phyloP scores from a whole-genome alignment of 2,797 vertebrate species.

The Crenichthys baileyi region DNA sequence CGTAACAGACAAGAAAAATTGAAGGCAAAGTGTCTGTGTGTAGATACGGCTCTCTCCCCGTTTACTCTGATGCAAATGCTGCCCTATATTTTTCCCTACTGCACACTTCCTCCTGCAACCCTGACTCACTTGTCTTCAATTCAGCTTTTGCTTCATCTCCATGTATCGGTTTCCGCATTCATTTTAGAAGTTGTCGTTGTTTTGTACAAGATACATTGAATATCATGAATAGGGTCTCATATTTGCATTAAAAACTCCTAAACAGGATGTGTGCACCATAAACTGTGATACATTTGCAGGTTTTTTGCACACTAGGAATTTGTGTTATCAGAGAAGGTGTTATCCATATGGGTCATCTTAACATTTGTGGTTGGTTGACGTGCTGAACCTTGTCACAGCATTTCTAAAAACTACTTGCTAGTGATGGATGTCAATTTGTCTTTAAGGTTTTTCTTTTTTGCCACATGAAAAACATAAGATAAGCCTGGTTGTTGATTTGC shows the following conservation, averaged over 20 bases:
- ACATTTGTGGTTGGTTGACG: not conserved
- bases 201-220: slow-evolving; percentile 8
- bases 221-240: slow-evolving; percentile 4
- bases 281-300: too few species aligned
- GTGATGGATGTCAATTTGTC: not conserved
- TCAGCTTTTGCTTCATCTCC: slow-evolving; percentile 1
- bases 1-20: slow-evolving; percentile 48
- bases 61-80: slow-evolving; percentile 66
- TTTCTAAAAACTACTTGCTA: not conserved
- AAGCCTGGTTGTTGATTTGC: not conserved
- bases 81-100: slow-evolving; percentile 52
- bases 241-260: slow-evolving; percentile 8
- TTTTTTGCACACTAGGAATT: not conserved
- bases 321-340: not conserved
- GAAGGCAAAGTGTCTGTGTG: slow-evolving; percentile 49
- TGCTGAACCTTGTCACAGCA: too few species aligned
- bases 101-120: slow-evolving; percentile 19
- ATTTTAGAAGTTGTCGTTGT: slow-evolving; percentile 11
- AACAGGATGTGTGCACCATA: not conserved
- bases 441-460: too few species aligned
- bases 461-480: not conserved
- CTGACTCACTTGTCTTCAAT: slow-evolving; percentile 13
- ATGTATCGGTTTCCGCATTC: slow-evolving; percentile 12
- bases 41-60: slow-evolving; percentile 30
- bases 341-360: not conserved